Conservation (phyloP, 1,140 invertebrate species). For the Penaeus chinensis region DNA sequence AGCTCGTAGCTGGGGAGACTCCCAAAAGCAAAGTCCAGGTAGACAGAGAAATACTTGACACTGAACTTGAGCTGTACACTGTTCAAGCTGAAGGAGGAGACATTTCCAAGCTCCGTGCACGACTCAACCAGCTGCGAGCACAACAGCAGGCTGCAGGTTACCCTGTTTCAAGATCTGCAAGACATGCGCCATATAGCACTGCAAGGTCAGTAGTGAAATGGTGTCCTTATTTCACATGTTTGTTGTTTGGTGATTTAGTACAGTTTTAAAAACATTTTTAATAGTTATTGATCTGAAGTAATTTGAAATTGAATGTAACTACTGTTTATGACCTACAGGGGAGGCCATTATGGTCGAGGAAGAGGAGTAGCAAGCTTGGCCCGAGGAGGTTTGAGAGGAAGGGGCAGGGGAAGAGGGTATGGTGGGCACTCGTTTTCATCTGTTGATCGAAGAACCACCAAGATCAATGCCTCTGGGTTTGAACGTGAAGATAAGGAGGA, state of each 20-base stretch:
- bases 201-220: constrained; percentile 18
- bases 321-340: not conserved
- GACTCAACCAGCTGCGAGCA: constrained; percentile 79
- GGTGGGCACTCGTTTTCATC: constrained; percentile 63
- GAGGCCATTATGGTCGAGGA: constrained; percentile 30
- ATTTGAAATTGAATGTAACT: not conserved
- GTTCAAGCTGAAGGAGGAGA: constrained; percentile 83
- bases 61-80: constrained; percentile 87
- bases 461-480: constrained; percentile 83
- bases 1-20: constrained; percentile 69
- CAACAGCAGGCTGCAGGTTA: constrained; percentile 67
- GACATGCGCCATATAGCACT: constrained; percentile 17
- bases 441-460: constrained; percentile 84
- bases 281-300: not conserved
- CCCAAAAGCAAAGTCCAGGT: constrained; percentile 70
- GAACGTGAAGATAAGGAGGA: constrained; percentile 78
- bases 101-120: constrained; percentile 78
- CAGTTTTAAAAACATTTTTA: not conserved
- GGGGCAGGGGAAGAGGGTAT: constrained; percentile 25
- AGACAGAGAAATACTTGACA: constrained; percentile 87
- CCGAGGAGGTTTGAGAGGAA: constrained; percentile 11
- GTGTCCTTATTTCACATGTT: not conserved
- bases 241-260: not conserved
- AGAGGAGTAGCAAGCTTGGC: not conserved
- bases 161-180: constrained; percentile 45